phyloP scores from a whole-genome alignment of 2,113 vertebrate species.

The Tretioscincus oriximinensis region DNA sequence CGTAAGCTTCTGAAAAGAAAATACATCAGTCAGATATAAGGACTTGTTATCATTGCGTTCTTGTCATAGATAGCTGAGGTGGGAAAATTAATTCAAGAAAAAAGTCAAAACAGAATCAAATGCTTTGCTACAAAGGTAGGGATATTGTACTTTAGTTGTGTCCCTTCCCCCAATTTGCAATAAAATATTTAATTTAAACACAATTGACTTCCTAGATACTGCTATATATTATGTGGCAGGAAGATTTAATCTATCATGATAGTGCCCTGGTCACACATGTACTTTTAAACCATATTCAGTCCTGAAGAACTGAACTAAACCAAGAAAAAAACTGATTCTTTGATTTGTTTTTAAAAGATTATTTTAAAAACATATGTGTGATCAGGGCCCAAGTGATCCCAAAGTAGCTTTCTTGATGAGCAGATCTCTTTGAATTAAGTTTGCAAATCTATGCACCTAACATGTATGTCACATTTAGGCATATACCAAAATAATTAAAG shows the following conservation, averaged over 20 bases:
- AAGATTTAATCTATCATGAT: neutral
- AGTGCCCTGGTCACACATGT: neutral
- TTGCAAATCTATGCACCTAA: neutral
- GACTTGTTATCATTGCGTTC: neutral
- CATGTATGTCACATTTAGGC: neutral
- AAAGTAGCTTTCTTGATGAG: neutral
- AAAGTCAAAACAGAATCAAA: constrained; percentile 3
- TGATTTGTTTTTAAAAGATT: too few species aligned
- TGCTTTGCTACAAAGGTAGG: neutral
- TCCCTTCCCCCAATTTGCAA: neutral
- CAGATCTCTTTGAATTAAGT: neutral
- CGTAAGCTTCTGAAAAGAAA: constrained; percentile 8
- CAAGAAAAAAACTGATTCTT: too few species aligned
- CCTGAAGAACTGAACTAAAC: too few species aligned
- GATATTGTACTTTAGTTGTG: neutral
- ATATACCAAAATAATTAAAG: neutral
- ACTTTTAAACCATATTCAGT: too few species aligned
- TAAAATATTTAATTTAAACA: too few species aligned
- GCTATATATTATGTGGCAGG: neutral
- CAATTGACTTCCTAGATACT: neutral
- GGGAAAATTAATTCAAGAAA: constrained; percentile 6
- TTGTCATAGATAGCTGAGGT: constrained; percentile 9
- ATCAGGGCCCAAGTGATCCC: neutral
- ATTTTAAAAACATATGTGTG: too few species aligned
- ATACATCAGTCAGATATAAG: neutral